phyloP scores from a whole-genome alignment of 2,113 vertebrate genomes.

The Nothoprocta perdicaria region DNA sequence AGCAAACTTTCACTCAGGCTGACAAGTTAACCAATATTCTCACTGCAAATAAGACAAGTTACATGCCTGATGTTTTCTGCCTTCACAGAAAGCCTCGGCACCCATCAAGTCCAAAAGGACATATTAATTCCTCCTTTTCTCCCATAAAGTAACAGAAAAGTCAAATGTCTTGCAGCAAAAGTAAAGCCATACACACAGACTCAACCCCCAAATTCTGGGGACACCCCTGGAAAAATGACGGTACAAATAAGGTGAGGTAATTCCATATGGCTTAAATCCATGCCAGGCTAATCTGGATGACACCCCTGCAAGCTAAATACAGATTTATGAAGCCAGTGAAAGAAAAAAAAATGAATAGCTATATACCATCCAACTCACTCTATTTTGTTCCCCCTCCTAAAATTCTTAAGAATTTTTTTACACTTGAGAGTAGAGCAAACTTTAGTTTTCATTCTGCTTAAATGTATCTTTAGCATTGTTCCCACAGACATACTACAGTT shows the following conservation, averaged over 20 bases:
- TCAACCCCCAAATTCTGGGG: neutral
- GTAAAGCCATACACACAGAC: neutral
- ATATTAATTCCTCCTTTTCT: neutral
- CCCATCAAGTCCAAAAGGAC: neutral
- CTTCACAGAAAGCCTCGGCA: neutral
- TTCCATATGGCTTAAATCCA: neutral
- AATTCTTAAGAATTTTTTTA: neutral
- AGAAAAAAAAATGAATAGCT: neutral
- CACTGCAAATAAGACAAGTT: neutral
- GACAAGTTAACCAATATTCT: neutral
- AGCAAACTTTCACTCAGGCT: slow-evolving; percentile 8
- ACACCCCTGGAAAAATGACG: neutral
- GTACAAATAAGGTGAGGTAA: neutral
- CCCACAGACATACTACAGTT: neutral
- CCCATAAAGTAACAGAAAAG: neutral
- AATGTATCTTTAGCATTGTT: neutral
- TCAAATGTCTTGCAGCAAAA: neutral
- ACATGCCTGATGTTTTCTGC: neutral
- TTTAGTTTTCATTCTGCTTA: neutral
- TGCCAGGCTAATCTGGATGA: neutral
- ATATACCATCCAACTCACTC: neutral
- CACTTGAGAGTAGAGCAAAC: neutral
- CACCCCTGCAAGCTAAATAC: neutral
- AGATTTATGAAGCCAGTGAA: neutral
- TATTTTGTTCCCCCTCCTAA: neutral